Evolutionary conservation across 2,113 vertebrate species (phyloP).

Genomic region (Myotis davidii): DNA sequence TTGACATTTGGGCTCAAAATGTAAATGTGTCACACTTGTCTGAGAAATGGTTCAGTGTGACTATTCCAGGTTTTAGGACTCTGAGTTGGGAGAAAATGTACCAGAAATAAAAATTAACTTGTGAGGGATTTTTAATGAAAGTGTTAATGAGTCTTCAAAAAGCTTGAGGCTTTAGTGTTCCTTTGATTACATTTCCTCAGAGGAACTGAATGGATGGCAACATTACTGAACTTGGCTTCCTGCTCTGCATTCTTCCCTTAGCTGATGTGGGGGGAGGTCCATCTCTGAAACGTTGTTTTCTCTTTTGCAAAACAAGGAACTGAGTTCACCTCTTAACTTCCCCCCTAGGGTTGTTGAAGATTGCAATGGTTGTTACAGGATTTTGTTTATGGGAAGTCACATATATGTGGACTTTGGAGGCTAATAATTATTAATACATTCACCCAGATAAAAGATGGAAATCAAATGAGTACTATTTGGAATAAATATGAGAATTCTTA

Average conservation of each 20-base stretch:
- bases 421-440: neutral
- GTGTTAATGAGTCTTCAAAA: slow-evolving; percentile 3
- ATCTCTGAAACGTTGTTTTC: slow-evolving; percentile 7
- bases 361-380: neutral
- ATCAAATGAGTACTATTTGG: neutral
- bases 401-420: neutral
- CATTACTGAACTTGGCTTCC: neutral
- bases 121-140: neutral
- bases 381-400: neutral
- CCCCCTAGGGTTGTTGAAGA: neutral
- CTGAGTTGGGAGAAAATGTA: neutral
- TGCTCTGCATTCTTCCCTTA: neutral
- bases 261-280: neutral
- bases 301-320: neutral
- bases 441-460: neutral
- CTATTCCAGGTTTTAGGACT: neutral
- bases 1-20: neutral
- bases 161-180: neutral
- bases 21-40: neutral
- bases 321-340: slow-evolving; percentile 7
- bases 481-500: slow-evolving; percentile 12
- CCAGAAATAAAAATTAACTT: neutral
- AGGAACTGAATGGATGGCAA: neutral
- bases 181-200: slow-evolving; percentile 28
- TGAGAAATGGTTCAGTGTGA: neutral